phyloP scores from a whole-genome alignment of 2,797 vertebrate species.

The Artibeus lituratus region DNA sequence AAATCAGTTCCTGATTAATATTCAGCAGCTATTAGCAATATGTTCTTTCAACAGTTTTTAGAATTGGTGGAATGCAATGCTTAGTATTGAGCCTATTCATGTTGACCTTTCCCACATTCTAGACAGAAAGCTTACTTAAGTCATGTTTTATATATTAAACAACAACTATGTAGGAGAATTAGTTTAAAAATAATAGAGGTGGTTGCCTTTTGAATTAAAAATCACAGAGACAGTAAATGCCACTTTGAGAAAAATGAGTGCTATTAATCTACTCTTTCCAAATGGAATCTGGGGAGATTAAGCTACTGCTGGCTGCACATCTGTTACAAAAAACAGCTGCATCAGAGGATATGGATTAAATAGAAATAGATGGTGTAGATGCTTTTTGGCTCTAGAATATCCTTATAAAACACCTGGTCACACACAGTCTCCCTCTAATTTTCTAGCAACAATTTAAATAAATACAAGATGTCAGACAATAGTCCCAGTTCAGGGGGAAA shows the following conservation, averaged over 20 bases:
- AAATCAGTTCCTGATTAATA: background rate
- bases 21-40: background rate
- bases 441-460: conserved; percentile 78
- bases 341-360: conserved; percentile 54
- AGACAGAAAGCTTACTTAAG: background rate
- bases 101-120: conserved; percentile 12
- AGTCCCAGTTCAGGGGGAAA: conserved; percentile 64
- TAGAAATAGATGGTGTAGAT: conserved; percentile 61
- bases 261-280: conserved; percentile 73
- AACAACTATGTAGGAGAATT: conserved; percentile 58
- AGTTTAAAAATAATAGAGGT: conserved; percentile 29
- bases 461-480: conserved; percentile 80
- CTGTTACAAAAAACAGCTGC: conserved; percentile 75
- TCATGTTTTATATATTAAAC: conserved; percentile 52
- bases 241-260: conserved; percentile 67
- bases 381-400: conserved; percentile 48
- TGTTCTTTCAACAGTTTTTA: conserved; percentile 28
- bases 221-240: conserved; percentile 62
- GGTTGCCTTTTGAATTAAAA: conserved; percentile 61
- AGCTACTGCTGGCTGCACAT: conserved; percentile 63
- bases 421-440: conserved; percentile 59
- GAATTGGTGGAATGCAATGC: conserved; percentile 16
- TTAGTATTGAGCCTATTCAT: conserved; percentile 28
- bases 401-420: conserved; percentile 59
- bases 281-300: conserved; percentile 70